A percentile compares a stretch with the other conserved stretches of the same genome.
Evolutionary conservation across 2,113 vertebrate species (phyloP).

Genomic region (Silurus asotus): DNA sequence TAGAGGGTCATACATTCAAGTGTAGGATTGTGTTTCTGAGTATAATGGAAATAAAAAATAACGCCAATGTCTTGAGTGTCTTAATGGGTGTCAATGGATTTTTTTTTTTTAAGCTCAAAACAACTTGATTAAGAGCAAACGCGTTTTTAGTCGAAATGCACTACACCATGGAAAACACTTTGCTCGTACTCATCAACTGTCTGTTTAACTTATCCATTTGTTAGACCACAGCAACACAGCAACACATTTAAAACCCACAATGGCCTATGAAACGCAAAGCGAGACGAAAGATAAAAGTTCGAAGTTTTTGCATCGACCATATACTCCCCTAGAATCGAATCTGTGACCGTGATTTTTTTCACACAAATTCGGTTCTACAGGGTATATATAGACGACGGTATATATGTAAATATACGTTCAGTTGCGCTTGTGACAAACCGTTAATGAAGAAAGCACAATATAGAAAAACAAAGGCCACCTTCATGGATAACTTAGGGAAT

Average conservation of each 20-base stretch:
- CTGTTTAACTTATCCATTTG: background rate
- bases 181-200: no score
- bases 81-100: background rate
- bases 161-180: background rate
- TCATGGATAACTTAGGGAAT: background rate
- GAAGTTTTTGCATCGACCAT: conserved; percentile 99
- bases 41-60: background rate
- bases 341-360: conserved; percentile 90
- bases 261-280: conserved; percentile 2
- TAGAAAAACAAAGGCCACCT: background rate
- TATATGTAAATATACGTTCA: conserved; percentile 44
- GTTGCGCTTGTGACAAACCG: conserved; percentile 5
- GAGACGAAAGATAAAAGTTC: conserved; percentile 56
- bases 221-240: background rate
- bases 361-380: conserved; percentile 93
- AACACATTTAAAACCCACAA: background rate
- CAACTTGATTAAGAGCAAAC: background rate
- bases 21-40: background rate
- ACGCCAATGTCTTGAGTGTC: background rate
- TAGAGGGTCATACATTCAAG: background rate
- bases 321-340: conserved; percentile 99
- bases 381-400: conserved; percentile 82
- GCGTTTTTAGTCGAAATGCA: background rate
- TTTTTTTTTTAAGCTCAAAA: background rate
- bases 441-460: background rate